These are phyloP conservation scores for Drosophila multiciliata DNA, from an alignment of 2,888 invertebrate species.

Conservation along the genomic window DNA sequence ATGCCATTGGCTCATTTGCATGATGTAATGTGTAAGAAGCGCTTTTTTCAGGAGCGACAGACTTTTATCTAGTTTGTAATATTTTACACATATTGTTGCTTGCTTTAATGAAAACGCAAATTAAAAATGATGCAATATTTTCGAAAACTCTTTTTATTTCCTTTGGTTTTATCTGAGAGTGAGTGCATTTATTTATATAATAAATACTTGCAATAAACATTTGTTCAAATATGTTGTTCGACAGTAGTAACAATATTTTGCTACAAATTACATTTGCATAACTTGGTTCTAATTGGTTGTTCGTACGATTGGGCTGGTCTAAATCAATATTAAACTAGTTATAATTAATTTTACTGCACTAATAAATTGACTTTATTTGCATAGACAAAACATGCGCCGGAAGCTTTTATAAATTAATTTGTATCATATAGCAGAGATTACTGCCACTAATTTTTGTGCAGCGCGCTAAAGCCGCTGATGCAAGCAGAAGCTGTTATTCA, in stretches of 20 bases:
- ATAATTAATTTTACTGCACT: conserved; percentile 65
- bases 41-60: conserved; percentile 11
- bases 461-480: not conserved
- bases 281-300: conserved; percentile 16
- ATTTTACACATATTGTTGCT: not conserved
- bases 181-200: conserved; percentile 3
- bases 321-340: conserved; percentile 39
- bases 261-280: not conserved
- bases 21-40: not conserved
- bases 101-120: not conserved
- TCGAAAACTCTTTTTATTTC: not conserved
- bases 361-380: conserved; percentile 49
- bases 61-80: conserved; percentile 12
- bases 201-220: not conserved
- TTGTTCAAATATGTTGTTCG: not conserved
- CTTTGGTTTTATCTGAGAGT: not conserved
- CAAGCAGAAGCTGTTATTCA: conserved; percentile 58
- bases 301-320: conserved; percentile 1
- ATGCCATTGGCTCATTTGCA: not conserved
- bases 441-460: conserved; percentile 36
- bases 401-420: conserved; percentile 47
- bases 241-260: not conserved
- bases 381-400: conserved; percentile 3
- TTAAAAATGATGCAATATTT: not conserved
- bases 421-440: conserved; percentile 56